Base-by-base conservation (phyloP, 1,140 invertebrate genomes). In the Arion vulgaris region DNA sequence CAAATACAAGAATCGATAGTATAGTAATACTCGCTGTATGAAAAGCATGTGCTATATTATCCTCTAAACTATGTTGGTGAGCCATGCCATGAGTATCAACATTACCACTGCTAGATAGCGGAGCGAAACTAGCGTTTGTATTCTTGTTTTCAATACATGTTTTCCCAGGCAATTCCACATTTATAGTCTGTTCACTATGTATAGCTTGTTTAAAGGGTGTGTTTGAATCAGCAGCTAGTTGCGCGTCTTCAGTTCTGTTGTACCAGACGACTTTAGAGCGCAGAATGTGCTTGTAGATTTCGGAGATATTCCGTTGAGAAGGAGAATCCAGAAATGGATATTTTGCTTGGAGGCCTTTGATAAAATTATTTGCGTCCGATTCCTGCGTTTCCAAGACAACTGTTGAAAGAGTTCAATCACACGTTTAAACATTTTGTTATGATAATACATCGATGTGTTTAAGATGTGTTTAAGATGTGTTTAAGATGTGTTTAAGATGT, bases 11-110 rank as follows among this genome's bases (percentile, higher is more conserved):
- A 39, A 88, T 83, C 17, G 84, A 86, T 77, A 89, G 71, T 82
- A 89, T 86, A 19, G 85, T 82, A 75, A 89, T 86, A 83, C 88
- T 89, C 39, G 85, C 86, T 72, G 86, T 83, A 68, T 89, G 88
- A 49, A 88, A 85, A 23, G 85, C 86, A 79, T 89, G 88, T 5
- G 87, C 86, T 17, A 89, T 79, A 0, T 86, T 83, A 38, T 86
- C 86, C 69, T 86, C 84, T 17, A 87, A 34, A 26, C 77, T 85
- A 53, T 88, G 85, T 32, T 9, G 9, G 17, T 53, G 38, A 36
- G 41, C 7, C n/a, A 23, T 0, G 19, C 45, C 49, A 23, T 28
- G 32, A 1, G 1, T 1, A 53, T 49, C 49, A 57, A 1, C n/a
- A 5, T 49, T 32, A 57, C 7, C n/a, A 5, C 74, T 32, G 11